Conservation (phyloP, 2,888 invertebrate species). For the Acanthosoma haemorrhoidale region DNA sequence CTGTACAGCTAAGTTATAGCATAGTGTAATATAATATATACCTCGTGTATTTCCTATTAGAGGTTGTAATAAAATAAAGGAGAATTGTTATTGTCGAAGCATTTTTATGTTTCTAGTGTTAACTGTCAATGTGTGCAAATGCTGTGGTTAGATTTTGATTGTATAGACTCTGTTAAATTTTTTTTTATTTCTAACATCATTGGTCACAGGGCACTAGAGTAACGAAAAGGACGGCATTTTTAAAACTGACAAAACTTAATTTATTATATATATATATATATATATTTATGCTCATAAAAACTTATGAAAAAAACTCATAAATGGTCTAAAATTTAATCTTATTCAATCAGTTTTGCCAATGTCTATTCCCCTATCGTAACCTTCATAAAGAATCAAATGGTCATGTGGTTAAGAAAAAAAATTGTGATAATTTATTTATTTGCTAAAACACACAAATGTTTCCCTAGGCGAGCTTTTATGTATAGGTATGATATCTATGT, state of each 20-base stretch:
- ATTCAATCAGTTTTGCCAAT: neutral
- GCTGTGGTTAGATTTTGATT: neutral
- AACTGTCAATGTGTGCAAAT: constrained; percentile 4
- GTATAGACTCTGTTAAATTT: neutral
- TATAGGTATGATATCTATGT: constrained; percentile 21
- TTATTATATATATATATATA: neutral
- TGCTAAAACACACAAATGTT: constrained; percentile 2
- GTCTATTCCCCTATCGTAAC: neutral
- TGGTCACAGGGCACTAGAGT: neutral
- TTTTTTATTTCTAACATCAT: constrained; percentile 5
- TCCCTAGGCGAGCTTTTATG: constrained; percentile 21
- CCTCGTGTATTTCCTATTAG: constrained; percentile 15
- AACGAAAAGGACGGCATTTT: neutral
- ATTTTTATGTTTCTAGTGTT: constrained; percentile 4
- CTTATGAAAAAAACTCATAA: neutral
- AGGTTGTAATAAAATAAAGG: neutral
- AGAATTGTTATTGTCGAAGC: neutral
- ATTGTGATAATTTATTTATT: constrained; percentile 29
- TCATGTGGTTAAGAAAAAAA: constrained; percentile 10
- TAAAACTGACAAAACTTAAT: no score
- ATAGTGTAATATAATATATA: constrained; percentile 10
- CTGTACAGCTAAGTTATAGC: constrained; percentile 19
- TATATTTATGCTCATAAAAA: no score
- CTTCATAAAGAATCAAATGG: neutral
- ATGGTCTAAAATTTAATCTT: neutral